Evolutionary conservation across 2,888 invertebrate species (phyloP).

Genomic region (Mythimna loreyi): DNA sequence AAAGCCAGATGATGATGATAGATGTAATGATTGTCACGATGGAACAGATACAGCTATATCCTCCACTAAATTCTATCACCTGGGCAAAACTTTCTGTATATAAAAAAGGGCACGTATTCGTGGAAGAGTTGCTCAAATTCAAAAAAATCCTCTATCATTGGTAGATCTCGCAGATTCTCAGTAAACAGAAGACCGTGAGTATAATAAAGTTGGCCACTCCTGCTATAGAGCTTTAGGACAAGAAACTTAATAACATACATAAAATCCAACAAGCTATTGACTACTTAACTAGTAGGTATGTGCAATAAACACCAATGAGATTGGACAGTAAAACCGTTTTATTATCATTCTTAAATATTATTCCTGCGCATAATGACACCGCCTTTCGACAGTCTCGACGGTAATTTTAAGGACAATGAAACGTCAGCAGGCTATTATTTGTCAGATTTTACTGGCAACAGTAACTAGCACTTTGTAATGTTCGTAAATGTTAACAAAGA

Average conservation of each 20-base stretch:
- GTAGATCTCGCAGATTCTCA: no score
- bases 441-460: background rate
- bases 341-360: slow-evolving; percentile 27
- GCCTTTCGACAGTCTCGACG: background rate
- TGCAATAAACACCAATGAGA: slow-evolving; percentile 20
- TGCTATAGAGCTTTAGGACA: background rate
- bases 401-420: slow-evolving; percentile 8
- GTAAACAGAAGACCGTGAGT: no score
- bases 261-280: background rate
- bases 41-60: no score
- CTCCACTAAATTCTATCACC: no score
- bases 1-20: no score
- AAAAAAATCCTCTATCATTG: no score
- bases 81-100: no score
- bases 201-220: no score
- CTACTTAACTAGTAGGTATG: slow-evolving; percentile 1
- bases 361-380: slow-evolving; percentile 11
- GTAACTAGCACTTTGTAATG: background rate
- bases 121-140: no score
- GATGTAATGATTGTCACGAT: no score
- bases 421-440: slow-evolving; percentile 5
- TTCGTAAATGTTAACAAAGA: no score
- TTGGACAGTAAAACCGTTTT: slow-evolving; percentile 19
- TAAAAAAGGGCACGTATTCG: no score
- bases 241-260: background rate